Conservation (phyloP, 2,888 invertebrate genomes). For the Monochamus alternatus region DNA sequence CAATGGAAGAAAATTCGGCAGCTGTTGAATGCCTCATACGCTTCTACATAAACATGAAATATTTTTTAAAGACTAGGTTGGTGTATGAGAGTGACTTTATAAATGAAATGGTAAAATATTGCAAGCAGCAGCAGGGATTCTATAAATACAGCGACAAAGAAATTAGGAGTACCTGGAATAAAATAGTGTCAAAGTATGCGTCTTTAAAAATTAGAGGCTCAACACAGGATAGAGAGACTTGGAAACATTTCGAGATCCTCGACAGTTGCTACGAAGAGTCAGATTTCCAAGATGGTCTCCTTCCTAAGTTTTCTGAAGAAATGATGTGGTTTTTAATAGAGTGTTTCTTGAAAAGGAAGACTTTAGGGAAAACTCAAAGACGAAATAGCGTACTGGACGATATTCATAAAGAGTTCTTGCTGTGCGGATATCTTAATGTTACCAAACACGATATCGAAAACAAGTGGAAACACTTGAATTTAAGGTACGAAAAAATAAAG, state of each 20-base stretch:
- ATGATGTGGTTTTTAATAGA: constrained; percentile 41
- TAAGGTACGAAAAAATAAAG: constrained; percentile 30
- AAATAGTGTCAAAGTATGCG: constrained; percentile 39
- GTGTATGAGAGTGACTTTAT: constrained; percentile 32
- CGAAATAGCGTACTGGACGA: constrained; percentile 29
- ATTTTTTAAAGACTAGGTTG: constrained; percentile 34
- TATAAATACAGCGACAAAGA: constrained; percentile 39
- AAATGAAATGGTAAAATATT: constrained; percentile 26
- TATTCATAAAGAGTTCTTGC: constrained; percentile 33
- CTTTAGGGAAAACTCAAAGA: constrained; percentile 21
- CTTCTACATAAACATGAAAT: constrained; percentile 36
- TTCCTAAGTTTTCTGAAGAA: constrained; percentile 36
- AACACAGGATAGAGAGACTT: constrained; percentile 42
- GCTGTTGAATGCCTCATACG: constrained; percentile 35
- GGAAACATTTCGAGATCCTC: constrained; percentile 47
- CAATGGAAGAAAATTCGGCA: constrained; percentile 32
- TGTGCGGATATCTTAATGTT: constrained; percentile 27
- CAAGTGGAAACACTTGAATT: constrained; percentile 37
- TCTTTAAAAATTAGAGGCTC: constrained; percentile 43
- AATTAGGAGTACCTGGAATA: constrained; percentile 44
- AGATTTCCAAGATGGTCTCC: constrained; percentile 27
- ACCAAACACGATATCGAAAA: constrained; percentile 30
- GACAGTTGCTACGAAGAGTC: constrained; percentile 47
- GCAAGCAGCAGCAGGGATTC: constrained; percentile 12
- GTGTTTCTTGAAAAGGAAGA: constrained; percentile 35